A percentile compares a stretch with the other conserved stretches of the same genome.
These are phyloP conservation scores for Takifugu flavidus DNA, from an alignment of 2,113 vertebrate genomes.

Conservation along the genomic window DNA sequence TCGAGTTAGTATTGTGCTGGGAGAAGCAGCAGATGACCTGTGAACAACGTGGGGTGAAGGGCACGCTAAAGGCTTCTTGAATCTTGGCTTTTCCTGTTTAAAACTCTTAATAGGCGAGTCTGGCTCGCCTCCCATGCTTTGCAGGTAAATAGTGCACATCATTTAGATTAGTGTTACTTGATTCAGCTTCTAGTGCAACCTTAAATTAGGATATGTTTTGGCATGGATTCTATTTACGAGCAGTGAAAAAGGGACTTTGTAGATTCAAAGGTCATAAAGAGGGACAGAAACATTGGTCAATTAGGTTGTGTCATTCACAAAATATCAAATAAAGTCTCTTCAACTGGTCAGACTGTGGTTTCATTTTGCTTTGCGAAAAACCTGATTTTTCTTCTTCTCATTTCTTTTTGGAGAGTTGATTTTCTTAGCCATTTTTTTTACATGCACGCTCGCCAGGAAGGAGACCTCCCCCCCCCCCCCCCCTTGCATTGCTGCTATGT, in stretches of 20 bases:
- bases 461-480: slow-evolving; percentile 38
- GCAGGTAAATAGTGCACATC: slow-evolving; percentile 73
- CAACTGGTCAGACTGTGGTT: slow-evolving; percentile 13
- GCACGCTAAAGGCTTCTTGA: slow-evolving; percentile 28
- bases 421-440: slow-evolving; percentile 45
- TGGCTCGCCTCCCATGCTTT: slow-evolving; percentile 53
- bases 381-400: slow-evolving; percentile 19
- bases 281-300: slow-evolving; percentile 41
- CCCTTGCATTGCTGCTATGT: slow-evolving; percentile 41
- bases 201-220: slow-evolving; percentile 61
- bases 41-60: slow-evolving; percentile 23
- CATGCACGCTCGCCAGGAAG: slow-evolving; percentile 45
- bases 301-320: slow-evolving; percentile 32
- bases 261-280: slow-evolving; percentile 38
- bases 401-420: slow-evolving; percentile 47
- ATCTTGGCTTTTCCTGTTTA: slow-evolving; percentile 49
- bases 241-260: slow-evolving; percentile 28
- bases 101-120: slow-evolving; percentile 52
- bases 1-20: slow-evolving; percentile 13
- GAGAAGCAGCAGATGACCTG: slow-evolving; percentile 42
- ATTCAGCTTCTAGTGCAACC: slow-evolving; percentile 74
- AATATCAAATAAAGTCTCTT: slow-evolving; percentile 33
- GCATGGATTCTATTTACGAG: slow-evolving; percentile 63
- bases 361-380: slow-evolving; percentile 7
- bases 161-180: slow-evolving; percentile 72